phyloP scores from a whole-genome alignment of 2,113 vertebrate species.

The Eptesicus fuscus region DNA sequence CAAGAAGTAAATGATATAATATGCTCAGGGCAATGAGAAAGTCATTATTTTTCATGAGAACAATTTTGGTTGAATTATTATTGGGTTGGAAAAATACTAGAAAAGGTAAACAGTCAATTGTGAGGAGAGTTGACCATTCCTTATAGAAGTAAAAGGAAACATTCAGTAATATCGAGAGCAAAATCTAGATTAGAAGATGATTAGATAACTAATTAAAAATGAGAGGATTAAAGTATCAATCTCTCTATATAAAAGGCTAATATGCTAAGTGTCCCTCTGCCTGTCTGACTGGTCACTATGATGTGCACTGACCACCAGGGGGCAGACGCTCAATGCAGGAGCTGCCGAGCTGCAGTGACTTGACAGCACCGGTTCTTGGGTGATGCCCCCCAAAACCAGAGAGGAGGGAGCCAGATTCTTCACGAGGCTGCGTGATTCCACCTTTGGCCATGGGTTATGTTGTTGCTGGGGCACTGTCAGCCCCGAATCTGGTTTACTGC shows the following conservation, averaged over 20 bases:
- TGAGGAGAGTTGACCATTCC: background rate
- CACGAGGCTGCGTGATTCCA: accelerated
- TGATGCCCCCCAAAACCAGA: too few species aligned
- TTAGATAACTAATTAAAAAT: background rate
- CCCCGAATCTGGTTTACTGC: too few species aligned
- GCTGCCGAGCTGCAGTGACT: too few species aligned
- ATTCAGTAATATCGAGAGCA: background rate
- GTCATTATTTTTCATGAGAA: background rate
- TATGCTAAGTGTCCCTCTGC: too few species aligned
- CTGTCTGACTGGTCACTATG: too few species aligned
- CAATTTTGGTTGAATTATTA: background rate
- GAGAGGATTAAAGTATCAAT: background rate
- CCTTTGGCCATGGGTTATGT: too few species aligned
- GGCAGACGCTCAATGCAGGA: too few species aligned
- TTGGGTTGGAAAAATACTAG: background rate
- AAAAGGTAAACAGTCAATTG: background rate
- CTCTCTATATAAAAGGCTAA: too few species aligned
- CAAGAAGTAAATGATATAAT: background rate
- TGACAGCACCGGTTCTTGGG: too few species aligned
- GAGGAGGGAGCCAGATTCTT: too few species aligned
- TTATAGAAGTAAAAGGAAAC: background rate
- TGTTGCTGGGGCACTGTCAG: too few species aligned
- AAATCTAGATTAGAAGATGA: background rate
- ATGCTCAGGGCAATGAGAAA: background rate
- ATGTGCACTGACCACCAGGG: too few species aligned